A percentile compares a stretch with the other conserved stretches of the same genome.
Evolutionary conservation across 2,113 vertebrate genomes (phyloP).

Genomic region (Carassius auratus): DNA sequence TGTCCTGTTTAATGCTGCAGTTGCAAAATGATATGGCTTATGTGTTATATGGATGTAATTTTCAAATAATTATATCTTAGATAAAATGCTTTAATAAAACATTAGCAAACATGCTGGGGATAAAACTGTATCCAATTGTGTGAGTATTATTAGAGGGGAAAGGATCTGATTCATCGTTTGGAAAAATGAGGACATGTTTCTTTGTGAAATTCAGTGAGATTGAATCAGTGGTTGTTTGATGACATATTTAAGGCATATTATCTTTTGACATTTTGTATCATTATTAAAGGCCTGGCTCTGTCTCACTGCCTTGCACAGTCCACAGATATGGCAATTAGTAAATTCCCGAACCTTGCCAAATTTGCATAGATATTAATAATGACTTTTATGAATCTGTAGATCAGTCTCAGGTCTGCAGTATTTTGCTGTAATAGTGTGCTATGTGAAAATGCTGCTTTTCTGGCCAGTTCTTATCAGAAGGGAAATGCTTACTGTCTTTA

Average conservation of each 20-base stretch:
- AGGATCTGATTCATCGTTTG: not conserved
- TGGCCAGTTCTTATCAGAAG: not conserved
- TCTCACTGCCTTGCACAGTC: not conserved
- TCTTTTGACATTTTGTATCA: not conserved
- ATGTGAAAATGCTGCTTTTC: not conserved
- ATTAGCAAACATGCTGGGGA: not conserved
- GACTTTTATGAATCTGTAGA: conserved; percentile 18
- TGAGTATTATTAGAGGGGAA: not conserved
- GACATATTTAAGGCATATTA: conserved; percentile 27
- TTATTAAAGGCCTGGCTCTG: not conserved
- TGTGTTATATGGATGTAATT: not conserved
- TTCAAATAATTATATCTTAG: not conserved
- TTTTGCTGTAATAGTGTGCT: not conserved
- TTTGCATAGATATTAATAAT: conserved; percentile 43
- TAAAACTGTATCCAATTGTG: too few relatives aligned
- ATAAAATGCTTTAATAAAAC: conserved; percentile 29
- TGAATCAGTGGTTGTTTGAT: not conserved
- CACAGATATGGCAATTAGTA: conserved; percentile 14
- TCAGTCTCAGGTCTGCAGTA: not conserved
- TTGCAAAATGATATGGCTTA: not conserved
- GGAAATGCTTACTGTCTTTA: conserved; percentile 8
- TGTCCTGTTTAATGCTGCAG: too few relatives aligned
- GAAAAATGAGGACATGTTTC: not conserved
- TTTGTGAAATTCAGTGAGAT: conserved; percentile 23
- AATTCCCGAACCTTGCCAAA: conserved; percentile 11